These are phyloP conservation scores for Samia ricini DNA, from an alignment of 1,140 invertebrate genomes.

Conservation along the genomic window DNA sequence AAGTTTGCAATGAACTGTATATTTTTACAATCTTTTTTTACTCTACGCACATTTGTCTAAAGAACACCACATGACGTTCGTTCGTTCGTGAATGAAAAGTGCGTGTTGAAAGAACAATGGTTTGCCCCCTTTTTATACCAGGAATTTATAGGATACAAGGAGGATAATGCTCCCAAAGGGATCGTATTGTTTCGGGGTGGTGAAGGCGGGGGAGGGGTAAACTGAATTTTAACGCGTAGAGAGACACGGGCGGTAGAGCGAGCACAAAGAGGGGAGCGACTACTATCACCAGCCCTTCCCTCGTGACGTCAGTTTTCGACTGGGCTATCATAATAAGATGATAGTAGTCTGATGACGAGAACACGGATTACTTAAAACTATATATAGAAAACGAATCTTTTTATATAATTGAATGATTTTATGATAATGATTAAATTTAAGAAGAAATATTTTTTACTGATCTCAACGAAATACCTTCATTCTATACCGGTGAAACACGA, in stretches of 20 bases:
- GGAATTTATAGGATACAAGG: constrained; percentile 54
- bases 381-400: too few relatives aligned
- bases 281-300: not conserved
- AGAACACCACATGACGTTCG: too few relatives aligned
- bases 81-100: constrained; percentile 48
- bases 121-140: constrained; percentile 78
- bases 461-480: too few relatives aligned
- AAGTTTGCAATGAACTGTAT: too few relatives aligned
- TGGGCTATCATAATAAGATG: constrained; percentile 37
- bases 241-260: not conserved
- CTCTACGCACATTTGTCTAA: too few relatives aligned
- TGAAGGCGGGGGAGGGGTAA: constrained; percentile 9
- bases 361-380: too few relatives aligned
- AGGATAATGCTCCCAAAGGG: constrained; percentile 40
- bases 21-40: too few relatives aligned
- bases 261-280: constrained; percentile 12
- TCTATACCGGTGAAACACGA: too few relatives aligned
- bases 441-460: too few relatives aligned
- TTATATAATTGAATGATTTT: too few relatives aligned
- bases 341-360: too few relatives aligned
- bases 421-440: not conserved
- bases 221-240: not conserved
- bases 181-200: constrained; percentile 12
- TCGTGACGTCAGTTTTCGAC: constrained; percentile 55
- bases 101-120: constrained; percentile 77